Evolutionary conservation across 2,888 invertebrate genomes (phyloP), one percentile per base, ranked within the genome.

Genomic region (Gymnosoma rotundatum): DNA sequence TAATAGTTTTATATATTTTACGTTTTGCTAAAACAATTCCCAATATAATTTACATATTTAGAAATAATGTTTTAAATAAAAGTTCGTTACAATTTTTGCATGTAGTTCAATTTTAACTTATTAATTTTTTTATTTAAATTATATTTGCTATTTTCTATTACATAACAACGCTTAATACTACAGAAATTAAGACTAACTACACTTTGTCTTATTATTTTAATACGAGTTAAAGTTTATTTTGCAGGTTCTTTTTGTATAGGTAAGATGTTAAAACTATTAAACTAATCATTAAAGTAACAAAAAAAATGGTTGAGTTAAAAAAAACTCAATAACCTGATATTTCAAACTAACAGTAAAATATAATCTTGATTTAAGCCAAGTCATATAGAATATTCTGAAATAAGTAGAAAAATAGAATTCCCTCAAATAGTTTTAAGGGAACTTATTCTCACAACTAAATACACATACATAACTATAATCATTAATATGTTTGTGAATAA

Each of bases 41-140:
- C 50, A 38, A 20, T 25, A 45, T 20, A 54, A 25, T 20, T 9
- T 0, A 32, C 7, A 32, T 8, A 56, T 0, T 9, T 38, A 25
- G 32, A 56, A 32, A 21, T n/a, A 42, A 42, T 8, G 61, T 61
- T 73, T 78, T 69, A 12, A 50, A 7, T 20, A 56, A 36, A 32
- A 58, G 60, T 50, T 74, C 60, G 58, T 74, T 83, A 60, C 50
- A 36, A 50, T 76, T 76, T 52, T 50, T 81, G 81, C 81, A 81
- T 81, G 81, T 75, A 38, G 58, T 75, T 79, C 70, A 38, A n/a
- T 66, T 56, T 52, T 21, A 54, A 18, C 9, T 64, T 45, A 50
- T 64, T 45, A 50, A 60, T 60, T 66, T 42, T 36, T 14, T 38
- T 66, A 16, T 42, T 38, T 38, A 9, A 60, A 56, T 48, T 36